Evolutionary conservation across 1,140 invertebrate species (phyloP).

Genomic region (Psix sp.): DNA sequence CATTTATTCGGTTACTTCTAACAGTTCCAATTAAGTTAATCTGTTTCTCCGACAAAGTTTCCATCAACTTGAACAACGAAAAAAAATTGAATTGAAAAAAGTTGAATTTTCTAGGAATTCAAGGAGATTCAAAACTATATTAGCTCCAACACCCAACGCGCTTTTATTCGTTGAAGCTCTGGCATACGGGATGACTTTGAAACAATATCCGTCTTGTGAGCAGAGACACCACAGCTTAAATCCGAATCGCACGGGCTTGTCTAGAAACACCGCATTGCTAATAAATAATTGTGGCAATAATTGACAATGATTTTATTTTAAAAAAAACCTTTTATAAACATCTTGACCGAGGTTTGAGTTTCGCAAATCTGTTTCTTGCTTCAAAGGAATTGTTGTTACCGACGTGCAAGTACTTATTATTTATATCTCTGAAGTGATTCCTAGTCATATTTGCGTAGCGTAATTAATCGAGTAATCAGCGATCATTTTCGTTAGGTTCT

Average conservation of each 20-base stretch:
- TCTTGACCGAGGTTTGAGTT: slow-evolving; percentile 68
- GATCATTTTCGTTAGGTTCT: not conserved
- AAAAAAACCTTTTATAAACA: not conserved
- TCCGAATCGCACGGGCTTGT: slow-evolving; percentile 7
- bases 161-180: not conserved
- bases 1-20: too few relatives aligned
- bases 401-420: slow-evolving; percentile 56
- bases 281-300: too few relatives aligned
- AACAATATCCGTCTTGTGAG: slow-evolving; percentile 10
- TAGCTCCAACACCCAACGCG: slow-evolving; percentile 3
- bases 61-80: slow-evolving; percentile 3
- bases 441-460: slow-evolving; percentile 11
- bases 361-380: slow-evolving; percentile 60
- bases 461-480: slow-evolving; percentile 7
- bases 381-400: slow-evolving; percentile 60
- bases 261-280: slow-evolving; percentile 4
- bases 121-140: slow-evolving; percentile 2
- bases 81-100: slow-evolving; percentile 7
- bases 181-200: slow-evolving; percentile 1
- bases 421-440: slow-evolving; percentile 12
- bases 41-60: slow-evolving; percentile 1
- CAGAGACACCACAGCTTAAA: slow-evolving; percentile 10
- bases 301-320: too few relatives aligned
- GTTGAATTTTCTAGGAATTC: not conserved
- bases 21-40: too few relatives aligned